A percentile compares a stretch with the other conserved stretches of the same genome.
Evolutionary conservation across 2,797 vertebrate genomes (phyloP).

Genomic region (Crypturellus tataupa): DNA sequence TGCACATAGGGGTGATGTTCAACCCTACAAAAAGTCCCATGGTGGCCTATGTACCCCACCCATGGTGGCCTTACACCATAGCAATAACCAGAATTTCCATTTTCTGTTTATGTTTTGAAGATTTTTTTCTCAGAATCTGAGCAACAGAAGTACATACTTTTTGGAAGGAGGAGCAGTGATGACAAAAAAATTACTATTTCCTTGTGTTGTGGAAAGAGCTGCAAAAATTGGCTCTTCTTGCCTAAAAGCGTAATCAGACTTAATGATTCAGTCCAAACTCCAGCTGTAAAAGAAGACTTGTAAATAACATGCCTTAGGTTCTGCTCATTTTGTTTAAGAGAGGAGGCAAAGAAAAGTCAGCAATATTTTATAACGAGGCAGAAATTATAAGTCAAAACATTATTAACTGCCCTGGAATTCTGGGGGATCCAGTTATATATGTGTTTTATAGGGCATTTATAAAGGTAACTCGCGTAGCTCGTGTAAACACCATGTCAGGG

Average conservation of each 20-base stretch:
- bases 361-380: background rate
- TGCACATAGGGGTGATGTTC: background rate
- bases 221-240: background rate
- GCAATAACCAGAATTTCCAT: fast-evolving
- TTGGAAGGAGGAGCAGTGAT: background rate
- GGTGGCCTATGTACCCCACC: too few species aligned
- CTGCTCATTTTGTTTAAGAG: background rate
- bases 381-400: background rate
- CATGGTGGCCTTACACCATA: too few species aligned
- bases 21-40: background rate
- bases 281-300: background rate
- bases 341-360: background rate
- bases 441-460: background rate
- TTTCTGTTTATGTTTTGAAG: background rate
- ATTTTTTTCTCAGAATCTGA: background rate
- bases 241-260: background rate
- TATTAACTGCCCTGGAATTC: background rate
- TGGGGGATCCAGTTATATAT: background rate
- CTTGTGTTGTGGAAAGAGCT: background rate
- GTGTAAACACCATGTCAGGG: background rate
- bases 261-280: background rate
- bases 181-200: background rate
- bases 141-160: fast-evolving
- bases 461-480: background rate
- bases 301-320: background rate